Evolutionary conservation across 2,113 vertebrate genomes (phyloP), one percentile per base, ranked within the genome.

Genomic region (Amia ocellicauda): DNA sequence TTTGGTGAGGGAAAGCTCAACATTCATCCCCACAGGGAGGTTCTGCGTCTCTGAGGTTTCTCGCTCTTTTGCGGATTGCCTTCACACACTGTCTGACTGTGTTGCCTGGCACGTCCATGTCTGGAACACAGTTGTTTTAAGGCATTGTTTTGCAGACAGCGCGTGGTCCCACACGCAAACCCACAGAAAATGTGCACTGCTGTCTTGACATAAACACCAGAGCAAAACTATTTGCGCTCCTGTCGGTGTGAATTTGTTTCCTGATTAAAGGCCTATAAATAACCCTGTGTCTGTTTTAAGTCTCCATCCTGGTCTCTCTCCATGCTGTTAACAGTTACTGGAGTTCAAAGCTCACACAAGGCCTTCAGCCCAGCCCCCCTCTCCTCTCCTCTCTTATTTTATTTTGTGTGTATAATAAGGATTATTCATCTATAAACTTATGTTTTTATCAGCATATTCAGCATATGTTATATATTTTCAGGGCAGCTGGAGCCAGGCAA

Each of bases 231-330:
- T 87, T 85, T 68, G 73, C 78, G 76, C 82, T 75, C 72, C 74
- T 72, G 69, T 74, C 68, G 78, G 82, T 84, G 81, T 85, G 80
- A 86, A 86, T 81, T 80, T 85, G 83, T 84, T 71, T 67, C 78
- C 78, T 82, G 87, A 90, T 88, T 88, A 84, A 80, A 78, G 67
- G 69, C 20, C 80, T 89, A 90, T 86, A 86, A 79, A 78, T 89
- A 87, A 60, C 71, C 55, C 55, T 49, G 66, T 71, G 72, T 76
- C 77, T 76, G 67, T 76, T 75, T 75, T 74, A 67, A 64, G 52
- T 60, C 77, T 73, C 43, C 26, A n/a, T 52, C 28, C 65, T 71
- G 63, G 68, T 72, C 58, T 63, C 68, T 70, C 64, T 62, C 17
- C 73, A 41, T 0, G 28, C 62, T 51, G 67, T 70, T 2, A 8